phyloP scores from a whole-genome alignment of 2,888 invertebrate genomes.

The Andricus curvator region DNA sequence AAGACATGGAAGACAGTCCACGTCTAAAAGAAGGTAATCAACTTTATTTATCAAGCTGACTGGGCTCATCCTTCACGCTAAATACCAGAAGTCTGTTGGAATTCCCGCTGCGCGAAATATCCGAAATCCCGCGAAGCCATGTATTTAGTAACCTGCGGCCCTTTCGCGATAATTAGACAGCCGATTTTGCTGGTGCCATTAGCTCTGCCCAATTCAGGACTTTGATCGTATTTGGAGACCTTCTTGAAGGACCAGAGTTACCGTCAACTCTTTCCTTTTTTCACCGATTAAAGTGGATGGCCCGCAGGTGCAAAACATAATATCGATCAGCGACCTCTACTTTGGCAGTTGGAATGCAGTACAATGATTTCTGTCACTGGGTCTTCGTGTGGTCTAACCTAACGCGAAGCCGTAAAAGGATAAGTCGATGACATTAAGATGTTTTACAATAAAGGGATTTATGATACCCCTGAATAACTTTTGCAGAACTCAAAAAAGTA shows the following conservation, averaged over 20 bases:
- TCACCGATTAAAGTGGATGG: background rate
- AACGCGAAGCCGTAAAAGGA: background rate
- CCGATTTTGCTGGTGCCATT: background rate
- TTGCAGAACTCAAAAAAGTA: background rate
- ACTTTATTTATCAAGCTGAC: slow-evolving; percentile 71
- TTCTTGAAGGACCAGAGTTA: background rate
- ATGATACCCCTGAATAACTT: background rate
- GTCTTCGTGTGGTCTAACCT: slow-evolving; percentile 1
- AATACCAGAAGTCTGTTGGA: slow-evolving; percentile 67
- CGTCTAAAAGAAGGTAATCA: slow-evolving; percentile 52
- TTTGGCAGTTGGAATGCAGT: slow-evolving; percentile 9
- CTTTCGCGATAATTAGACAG: slow-evolving; percentile 56
- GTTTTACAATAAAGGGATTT: slow-evolving; percentile 1
- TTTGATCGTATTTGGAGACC: background rate
- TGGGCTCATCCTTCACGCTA: slow-evolving; percentile 66
- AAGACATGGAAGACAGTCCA: background rate
- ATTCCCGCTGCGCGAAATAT: slow-evolving; percentile 56
- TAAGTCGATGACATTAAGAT: background rate
- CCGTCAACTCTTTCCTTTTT: background rate
- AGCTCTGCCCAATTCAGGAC: background rate
- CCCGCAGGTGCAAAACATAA: slow-evolving; percentile 3
- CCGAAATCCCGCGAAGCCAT: slow-evolving; percentile 58
- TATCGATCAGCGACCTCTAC: background rate
- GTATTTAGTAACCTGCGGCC: slow-evolving; percentile 45
- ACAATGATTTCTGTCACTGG: background rate